Evolutionary conservation across 2,113 vertebrate genomes (phyloP), one percentile per base, ranked within the genome.

Genomic region (Macaca fascicularis): DNA sequence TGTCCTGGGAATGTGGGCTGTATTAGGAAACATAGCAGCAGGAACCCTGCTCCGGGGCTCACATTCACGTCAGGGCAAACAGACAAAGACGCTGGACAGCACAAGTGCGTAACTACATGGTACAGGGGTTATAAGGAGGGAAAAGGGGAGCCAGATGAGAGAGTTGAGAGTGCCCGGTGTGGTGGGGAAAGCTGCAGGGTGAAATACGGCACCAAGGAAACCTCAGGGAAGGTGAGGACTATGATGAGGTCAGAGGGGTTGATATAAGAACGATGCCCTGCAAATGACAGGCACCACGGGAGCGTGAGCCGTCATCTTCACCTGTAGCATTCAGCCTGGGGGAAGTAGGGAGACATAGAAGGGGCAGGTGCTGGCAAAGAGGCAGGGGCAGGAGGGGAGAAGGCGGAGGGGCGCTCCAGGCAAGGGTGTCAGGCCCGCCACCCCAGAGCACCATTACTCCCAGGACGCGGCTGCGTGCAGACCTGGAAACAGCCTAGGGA

Each of bases 301-400:
- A 27, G 61, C 0, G 8, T n/a, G 5, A 12, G 78, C 70, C 16
- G 13, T 17, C 3, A 0, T 16, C 70, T 22, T 91, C 48, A 1
- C 38, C 8, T 0, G 25, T 3, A 5, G n/a, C n/a, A 19, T 6
- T 7, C 10, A 0, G 6, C 2, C 0, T 0, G 40, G 25, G 13
- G 35, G 12, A 43, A 10, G 69, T 0, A 9, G 23, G 6, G 67
- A 16, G 9, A 16, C 4, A 6, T 0, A 32, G 90, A 13, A 48
- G 57, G 6, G 23, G 10, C 25, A 23, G 82, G 25, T 16, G 48
- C 23, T 48, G 35, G 22, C 5, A 8, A 14, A 32, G 48, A 45
- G 57, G 83, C 20, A 25, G 32, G 8, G 57, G 32, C 8, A 38
- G 83, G 16, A 3, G n/a, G 23, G 57, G 52, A 6, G 61, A 8